Conservation (phyloP, 2,797 vertebrate genomes). For the Taeniopygia guttata region DNA sequence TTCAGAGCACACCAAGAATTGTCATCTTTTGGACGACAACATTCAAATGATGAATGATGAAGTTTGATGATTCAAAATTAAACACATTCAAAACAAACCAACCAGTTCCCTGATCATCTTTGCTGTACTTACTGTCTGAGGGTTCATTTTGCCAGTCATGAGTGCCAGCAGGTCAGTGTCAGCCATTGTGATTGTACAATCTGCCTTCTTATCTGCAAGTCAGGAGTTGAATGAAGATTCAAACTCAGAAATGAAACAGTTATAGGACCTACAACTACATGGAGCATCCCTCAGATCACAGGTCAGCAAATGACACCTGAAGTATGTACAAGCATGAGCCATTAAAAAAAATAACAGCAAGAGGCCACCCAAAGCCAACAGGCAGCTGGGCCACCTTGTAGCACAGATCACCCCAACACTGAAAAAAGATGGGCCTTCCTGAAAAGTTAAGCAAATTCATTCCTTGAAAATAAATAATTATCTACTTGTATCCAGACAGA, state of each 20-base stretch:
- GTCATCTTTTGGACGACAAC: background rate
- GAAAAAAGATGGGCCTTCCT: background rate
- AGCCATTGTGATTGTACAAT: slow-evolving; percentile 87
- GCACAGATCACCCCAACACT: background rate
- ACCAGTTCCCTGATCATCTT: background rate
- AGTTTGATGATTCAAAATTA: background rate
- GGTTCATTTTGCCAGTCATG: slow-evolving; percentile 92
- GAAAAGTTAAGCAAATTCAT: background rate
- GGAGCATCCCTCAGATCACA: background rate
- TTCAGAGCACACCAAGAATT: background rate
- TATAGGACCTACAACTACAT: background rate
- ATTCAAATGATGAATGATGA: background rate
- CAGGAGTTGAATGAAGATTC: background rate
- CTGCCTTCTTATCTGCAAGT: slow-evolving; percentile 84
- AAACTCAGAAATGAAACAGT: background rate
- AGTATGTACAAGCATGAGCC: background rate
- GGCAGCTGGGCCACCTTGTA: background rate
- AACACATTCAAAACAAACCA: background rate
- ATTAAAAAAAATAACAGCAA: background rate
- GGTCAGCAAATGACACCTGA: background rate
- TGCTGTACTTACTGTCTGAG: slow-evolving; percentile 83
- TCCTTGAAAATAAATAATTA: background rate
- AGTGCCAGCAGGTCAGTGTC: slow-evolving; percentile 86
- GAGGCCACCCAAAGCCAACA: background rate
- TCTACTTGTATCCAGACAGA: background rate